Evolutionary conservation across 1,140 invertebrate genomes (phyloP).

Genomic region (Panagrolaimus sp.): DNA sequence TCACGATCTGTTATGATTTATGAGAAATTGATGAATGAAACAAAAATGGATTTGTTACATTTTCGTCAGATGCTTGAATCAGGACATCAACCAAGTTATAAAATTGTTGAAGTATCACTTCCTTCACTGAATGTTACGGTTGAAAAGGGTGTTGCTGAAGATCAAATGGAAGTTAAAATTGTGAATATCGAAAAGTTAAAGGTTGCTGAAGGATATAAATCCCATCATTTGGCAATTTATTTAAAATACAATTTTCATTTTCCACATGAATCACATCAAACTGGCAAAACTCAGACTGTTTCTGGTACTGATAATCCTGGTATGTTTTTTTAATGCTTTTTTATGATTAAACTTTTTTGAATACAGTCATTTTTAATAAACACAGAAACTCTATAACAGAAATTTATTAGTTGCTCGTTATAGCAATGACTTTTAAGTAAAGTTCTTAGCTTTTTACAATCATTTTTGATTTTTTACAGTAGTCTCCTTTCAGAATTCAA

Average conservation of each 20-base stretch:
- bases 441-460: too few species aligned
- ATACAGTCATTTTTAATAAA: too few species aligned
- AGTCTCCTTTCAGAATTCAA: background rate
- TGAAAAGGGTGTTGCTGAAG: background rate
- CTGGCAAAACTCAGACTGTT: background rate
- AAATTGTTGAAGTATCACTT: background rate
- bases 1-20: background rate
- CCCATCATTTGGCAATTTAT: conserved; percentile 3
- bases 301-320: conserved; percentile 11
- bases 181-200: conserved; percentile 2
- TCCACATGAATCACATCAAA: background rate
- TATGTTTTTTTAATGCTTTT: too few species aligned
- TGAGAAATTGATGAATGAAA: conserved; percentile 6
- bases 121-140: background rate
- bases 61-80: conserved; percentile 3
- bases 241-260: background rate
- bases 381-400: too few species aligned
- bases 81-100: background rate
- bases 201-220: conserved; percentile 10
- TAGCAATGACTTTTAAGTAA: too few species aligned
- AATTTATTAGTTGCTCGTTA: too few species aligned
- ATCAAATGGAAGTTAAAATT: conserved; percentile 9
- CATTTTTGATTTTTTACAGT: too few species aligned
- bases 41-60: background rate
- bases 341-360: too few species aligned